Conservation (phyloP, 2,113 vertebrate species). For the Neolamprologus devosi region DNA sequence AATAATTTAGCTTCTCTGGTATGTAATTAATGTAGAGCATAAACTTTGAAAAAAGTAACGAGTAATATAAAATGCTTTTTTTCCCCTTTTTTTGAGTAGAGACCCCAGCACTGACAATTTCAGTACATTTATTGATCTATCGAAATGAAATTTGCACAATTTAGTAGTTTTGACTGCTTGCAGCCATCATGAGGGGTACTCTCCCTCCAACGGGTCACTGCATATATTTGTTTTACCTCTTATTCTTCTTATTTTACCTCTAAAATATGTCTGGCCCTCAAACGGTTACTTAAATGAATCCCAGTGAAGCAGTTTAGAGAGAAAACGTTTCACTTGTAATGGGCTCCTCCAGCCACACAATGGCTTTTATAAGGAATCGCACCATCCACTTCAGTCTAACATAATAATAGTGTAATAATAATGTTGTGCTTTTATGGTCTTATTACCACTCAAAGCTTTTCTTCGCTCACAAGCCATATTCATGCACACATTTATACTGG, state of each 20-base stretch:
- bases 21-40: background rate
- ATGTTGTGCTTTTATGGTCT: background rate
- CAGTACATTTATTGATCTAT: background rate
- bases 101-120: background rate
- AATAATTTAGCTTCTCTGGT: background rate
- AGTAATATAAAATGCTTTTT: background rate
- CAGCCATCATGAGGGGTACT: background rate
- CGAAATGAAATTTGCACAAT: background rate
- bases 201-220: background rate
- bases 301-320: background rate
- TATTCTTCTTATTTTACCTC: background rate
- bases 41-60: background rate
- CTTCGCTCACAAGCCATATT: background rate
- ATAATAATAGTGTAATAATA: background rate
- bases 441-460: background rate
- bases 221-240: background rate
- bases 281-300: background rate
- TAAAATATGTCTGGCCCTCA: background rate
- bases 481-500: background rate
- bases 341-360: background rate
- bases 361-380: background rate
- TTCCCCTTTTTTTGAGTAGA: accelerated
- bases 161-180: background rate
- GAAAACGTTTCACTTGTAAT: background rate
- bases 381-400: background rate